These are phyloP conservation scores for Halcyon smyrnensis DNA, from an alignment of 2,797 vertebrate genomes.

Conservation along the genomic window DNA sequence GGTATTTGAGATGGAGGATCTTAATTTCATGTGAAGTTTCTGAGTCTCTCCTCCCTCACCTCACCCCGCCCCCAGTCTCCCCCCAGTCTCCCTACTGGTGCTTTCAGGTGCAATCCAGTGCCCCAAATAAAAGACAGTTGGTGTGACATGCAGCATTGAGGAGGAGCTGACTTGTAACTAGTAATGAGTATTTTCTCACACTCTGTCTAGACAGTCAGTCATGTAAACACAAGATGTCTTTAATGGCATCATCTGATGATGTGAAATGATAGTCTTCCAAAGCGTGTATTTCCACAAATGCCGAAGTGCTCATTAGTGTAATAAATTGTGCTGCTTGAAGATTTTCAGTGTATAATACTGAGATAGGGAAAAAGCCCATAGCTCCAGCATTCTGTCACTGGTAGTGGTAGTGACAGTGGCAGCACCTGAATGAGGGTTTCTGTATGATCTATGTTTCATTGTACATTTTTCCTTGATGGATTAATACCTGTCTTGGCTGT, in stretches of 20 bases:
- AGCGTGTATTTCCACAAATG: conserved; percentile 3
- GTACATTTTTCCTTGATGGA: neutral
- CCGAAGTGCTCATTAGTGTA: neutral
- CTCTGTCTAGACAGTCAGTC: conserved; percentile 30
- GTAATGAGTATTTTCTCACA: conserved; percentile 31
- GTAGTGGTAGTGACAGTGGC: neutral
- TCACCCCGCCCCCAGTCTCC: too few relatives aligned
- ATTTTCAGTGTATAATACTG: neutral
- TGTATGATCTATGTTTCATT: neutral
- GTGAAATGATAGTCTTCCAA: conserved; percentile 17
- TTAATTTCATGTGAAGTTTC: neutral
- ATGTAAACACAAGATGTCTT: conserved; percentile 42
- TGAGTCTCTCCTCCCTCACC: neutral
- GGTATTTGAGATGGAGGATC: neutral
- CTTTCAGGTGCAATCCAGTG: neutral
- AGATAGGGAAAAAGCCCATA: neutral
- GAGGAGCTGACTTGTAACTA: neutral
- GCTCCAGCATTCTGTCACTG: neutral
- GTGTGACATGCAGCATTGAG: neutral
- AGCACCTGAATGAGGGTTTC: neutral
- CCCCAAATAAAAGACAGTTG: neutral
- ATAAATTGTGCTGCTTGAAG: neutral
- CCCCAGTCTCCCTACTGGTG: neutral
- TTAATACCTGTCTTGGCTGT: neutral
- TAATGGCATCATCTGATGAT: conserved; percentile 34